Evolutionary conservation across 2,888 invertebrate genomes (phyloP), one percentile per base, ranked within the genome.

Genomic region (Acronicta psi): DNA sequence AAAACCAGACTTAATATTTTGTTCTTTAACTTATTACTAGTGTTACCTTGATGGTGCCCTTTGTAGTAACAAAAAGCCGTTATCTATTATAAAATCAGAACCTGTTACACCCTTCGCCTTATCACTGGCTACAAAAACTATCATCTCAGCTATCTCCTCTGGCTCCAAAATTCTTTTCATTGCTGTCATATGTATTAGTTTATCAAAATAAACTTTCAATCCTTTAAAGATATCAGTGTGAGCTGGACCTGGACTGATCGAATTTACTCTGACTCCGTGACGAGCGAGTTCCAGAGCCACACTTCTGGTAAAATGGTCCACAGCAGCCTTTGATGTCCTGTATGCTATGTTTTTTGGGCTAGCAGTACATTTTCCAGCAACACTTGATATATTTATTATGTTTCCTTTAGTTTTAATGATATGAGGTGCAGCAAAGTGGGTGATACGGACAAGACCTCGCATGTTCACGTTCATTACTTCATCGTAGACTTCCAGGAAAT

Each of bases 181-280:
- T 0, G 42, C 53, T 17, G 50, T 59, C 0, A 20, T 36, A 6
- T 6, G 7, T 50, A 2, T 31, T 1, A 41, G 16, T 7, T 17
- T 36, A n/a, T 67, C 50, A 36, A 6, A 11, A 47, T 50, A 2
- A 37, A 18, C 1, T 5, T 37, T 0, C 9, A 38, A 3, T 0
- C 57, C 60, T 6, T 55, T 54, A 0, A 72, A 96, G 93, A 90
- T 72, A 97, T 77, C 66, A 4, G 98, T 85, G 0, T 16, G 58
- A 0, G 79, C 79, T 4, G 76, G 66, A 0, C 83, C 84, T 13
- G 83, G 84, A 46, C 78, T 81, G 0, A 85, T 61, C 0, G 76
- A 36, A 46, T 86, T 85, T 0, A 97, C 98, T 43, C 98, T 94
- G 0, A 98, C 96, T 59, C 96, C 95, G 82, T 96, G 95, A 0